phyloP scores from a whole-genome alignment of 2,888 invertebrate genomes.

The Gymnoscelis rufifasciata region DNA sequence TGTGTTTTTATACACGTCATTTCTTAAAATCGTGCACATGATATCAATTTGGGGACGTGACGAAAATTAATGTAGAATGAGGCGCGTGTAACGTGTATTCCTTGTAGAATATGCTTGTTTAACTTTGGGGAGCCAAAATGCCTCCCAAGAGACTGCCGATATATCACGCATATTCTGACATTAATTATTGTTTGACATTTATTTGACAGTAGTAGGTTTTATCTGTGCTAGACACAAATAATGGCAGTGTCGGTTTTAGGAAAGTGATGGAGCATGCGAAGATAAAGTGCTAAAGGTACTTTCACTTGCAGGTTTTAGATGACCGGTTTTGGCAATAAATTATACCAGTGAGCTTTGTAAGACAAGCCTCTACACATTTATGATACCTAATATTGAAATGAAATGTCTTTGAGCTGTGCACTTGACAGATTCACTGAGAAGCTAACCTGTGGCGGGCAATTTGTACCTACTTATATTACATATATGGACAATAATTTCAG shows the following conservation, averaged over 20 bases:
- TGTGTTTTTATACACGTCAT: conserved; percentile 58
- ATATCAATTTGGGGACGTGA: conserved; percentile 63
- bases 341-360: not conserved
- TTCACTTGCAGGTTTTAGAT: conserved; percentile 24
- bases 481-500: too few species aligned
- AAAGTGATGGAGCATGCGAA: conserved; percentile 18
- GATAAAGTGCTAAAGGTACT: conserved; percentile 18
- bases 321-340: conserved; percentile 10
- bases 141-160: conserved; percentile 26
- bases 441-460: too few species aligned
- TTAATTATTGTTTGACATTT: conserved; percentile 17
- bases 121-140: conserved; percentile 20
- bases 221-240: too few species aligned
- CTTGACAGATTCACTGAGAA: too few species aligned
- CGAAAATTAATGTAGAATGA: conserved; percentile 40
- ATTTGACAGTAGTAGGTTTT: too few species aligned
- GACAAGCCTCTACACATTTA: too few species aligned
- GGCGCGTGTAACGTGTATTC: conserved; percentile 40
- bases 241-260: conserved; percentile 12
- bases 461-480: too few species aligned
- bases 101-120: conserved; percentile 13
- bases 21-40: conserved; percentile 63
- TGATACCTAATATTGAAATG: too few species aligned
- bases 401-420: too few species aligned
- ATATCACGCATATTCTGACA: conserved; percentile 18